Evolutionary conservation across 2,113 vertebrate genomes (phyloP).

Genomic region (Hystrix brachyura): DNA sequence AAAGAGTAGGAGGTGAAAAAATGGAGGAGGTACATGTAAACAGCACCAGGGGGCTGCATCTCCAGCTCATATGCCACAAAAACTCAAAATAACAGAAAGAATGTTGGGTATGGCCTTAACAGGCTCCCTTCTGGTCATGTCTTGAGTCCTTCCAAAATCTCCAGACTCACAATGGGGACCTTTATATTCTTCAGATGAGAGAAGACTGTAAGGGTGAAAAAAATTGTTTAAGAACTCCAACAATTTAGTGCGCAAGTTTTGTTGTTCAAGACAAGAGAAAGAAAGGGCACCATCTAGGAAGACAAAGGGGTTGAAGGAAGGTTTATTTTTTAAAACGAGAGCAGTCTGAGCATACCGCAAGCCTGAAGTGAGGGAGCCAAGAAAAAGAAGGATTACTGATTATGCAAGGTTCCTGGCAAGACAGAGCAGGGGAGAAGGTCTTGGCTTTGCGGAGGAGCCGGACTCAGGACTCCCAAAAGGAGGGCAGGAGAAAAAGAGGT

Average conservation of each 20-base stretch:
- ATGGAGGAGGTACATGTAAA: not conserved
- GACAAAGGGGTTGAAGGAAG: not conserved
- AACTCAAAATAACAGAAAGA: slow-evolving; percentile 17
- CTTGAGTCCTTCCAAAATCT: not conserved
- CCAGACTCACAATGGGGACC: not conserved
- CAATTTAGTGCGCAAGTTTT: not conserved
- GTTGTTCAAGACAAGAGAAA: not conserved
- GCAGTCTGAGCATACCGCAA: not conserved
- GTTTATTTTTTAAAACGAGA: not conserved
- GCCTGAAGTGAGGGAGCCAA: not conserved
- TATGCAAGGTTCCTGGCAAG: not conserved
- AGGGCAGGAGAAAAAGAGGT: not conserved
- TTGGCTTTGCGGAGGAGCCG: not conserved
- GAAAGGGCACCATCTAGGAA: not conserved
- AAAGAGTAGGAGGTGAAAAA: slow-evolving; percentile 27
- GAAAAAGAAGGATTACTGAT: not conserved
- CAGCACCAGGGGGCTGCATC: rapidly evolving
- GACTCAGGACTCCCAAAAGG: not conserved
- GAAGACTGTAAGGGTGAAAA: not conserved
- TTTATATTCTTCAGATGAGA: not conserved
- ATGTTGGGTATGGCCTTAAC: not conserved
- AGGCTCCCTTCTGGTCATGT: not conserved
- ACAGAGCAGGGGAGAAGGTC: not conserved
- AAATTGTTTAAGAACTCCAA: not conserved
- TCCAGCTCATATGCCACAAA: not conserved